phyloP scores from a whole-genome alignment of 30 jellyfish, hydroid and myxozoan species.

The Haliclystus octoradiatus region DNA sequence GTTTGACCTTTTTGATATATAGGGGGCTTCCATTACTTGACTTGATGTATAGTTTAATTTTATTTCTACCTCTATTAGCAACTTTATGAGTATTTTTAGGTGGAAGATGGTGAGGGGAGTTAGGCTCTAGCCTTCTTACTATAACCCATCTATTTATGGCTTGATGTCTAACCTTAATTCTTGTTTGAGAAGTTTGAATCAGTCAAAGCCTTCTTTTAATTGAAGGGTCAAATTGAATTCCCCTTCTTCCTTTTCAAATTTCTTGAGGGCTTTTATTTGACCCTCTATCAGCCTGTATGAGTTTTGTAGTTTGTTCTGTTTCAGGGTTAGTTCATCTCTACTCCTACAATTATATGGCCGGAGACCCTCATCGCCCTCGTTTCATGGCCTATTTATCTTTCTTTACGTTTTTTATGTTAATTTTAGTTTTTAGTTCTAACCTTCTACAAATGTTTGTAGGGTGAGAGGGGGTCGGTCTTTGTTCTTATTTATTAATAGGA shows the following conservation, averaged over 20 bases:
- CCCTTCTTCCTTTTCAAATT: not conserved
- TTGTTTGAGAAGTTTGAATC: not conserved
- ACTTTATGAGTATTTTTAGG: not conserved
- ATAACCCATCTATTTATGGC: not conserved
- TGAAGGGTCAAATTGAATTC: not conserved
- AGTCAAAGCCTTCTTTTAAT: not conserved
- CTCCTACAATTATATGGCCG: slow-evolving; percentile 18
- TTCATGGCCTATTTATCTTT: slow-evolving; percentile 14
- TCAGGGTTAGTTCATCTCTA: slow-evolving; percentile 17
- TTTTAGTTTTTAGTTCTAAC: slow-evolving; percentile 20
- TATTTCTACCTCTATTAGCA: slow-evolving; percentile 23
- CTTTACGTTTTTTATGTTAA: slow-evolving; percentile 22
- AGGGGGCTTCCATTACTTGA: not conserved
- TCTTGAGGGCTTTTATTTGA: not conserved
- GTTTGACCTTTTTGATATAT: not conserved
- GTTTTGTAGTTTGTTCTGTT: slow-evolving; percentile 2
- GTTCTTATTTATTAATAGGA: slow-evolving; percentile 33
- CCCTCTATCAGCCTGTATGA: slow-evolving; percentile 1
- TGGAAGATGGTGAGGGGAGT: slow-evolving; percentile 25
- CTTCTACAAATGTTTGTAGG: slow-evolving; percentile 27
- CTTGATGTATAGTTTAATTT: slow-evolving; percentile 10
- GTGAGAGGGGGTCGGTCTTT: slow-evolving; percentile 57
- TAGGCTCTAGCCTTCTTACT: slow-evolving; percentile 13
- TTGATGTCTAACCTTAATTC: not conserved
- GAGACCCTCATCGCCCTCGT: slow-evolving; percentile 29